Base-by-base conservation (phyloP, 2,797 vertebrate genomes). In the Danio jaintianensis region DNA sequence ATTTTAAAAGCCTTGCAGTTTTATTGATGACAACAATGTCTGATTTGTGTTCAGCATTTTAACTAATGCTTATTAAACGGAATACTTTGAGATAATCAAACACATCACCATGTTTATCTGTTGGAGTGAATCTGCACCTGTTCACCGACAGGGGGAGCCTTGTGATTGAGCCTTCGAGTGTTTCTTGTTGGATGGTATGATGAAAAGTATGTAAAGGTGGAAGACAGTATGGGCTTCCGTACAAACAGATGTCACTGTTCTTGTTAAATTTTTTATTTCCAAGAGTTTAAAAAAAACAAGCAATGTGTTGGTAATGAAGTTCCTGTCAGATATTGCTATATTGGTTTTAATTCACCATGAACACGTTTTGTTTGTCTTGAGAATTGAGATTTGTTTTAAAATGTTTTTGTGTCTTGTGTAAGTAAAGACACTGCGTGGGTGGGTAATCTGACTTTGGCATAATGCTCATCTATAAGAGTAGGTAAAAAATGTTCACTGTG, bases 131-230 rank as follows among this genome's bases (percentile, higher is more conserved):
- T 66, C 20, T 78, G 12, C 66, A 38, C 29, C 43, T 3, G 3
- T 40, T 82, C 0, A 20, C 59, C 80, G 56, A 71, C 67, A 84
- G 85, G 53, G 80, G 82, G 77, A 52, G 76, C 72, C 8, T 42
- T 11, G 48, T 15, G 63, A 45, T 56, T 5, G 8, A 4, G 8
- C 3, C 22, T 67, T 38, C 36, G 2, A 18, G 7, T 64, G 15
- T 45, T 18, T n/a, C 11, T 48, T 22, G 16, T 2, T 8, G 40
- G 13, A 53, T 45, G 18, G 13, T 29, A 45, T 55, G 1, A 55
- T 13, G 13, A n/a, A 43, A 45, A 20, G 38, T 10, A 20, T 12
- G 16, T n/a, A 7, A 7, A 12, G n/a, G 38, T 71, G n/a, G 12
- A 42, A 15, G 13, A 58, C 12, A 10, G 40, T 11, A 29, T 52